Percentiles rank a stretch among this genome's conserved stretches.
These are phyloP conservation scores for Amphiprion percula DNA, from an alignment of 2,113 vertebrate genomes.

Conservation along the genomic window DNA sequence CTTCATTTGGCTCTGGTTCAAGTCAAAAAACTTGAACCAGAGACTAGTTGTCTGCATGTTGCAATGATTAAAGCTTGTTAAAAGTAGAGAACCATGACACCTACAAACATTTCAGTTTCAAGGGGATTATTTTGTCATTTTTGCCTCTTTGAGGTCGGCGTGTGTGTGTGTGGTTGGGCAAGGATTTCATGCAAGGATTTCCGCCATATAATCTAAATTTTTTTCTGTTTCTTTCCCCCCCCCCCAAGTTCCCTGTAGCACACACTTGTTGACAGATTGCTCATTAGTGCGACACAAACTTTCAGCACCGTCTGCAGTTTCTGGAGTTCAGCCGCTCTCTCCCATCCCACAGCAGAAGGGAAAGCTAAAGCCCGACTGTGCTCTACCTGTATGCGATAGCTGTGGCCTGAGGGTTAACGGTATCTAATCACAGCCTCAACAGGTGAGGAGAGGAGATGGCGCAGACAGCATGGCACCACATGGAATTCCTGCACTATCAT, in stretches of 20 bases:
- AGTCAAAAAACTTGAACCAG: neutral
- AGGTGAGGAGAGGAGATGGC: constrained; percentile 71
- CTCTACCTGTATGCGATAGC: constrained; percentile 70
- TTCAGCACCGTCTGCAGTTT: constrained; percentile 74
- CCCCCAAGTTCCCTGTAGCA: constrained; percentile 42
- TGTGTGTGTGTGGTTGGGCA: constrained; percentile 5
- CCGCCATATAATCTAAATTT: constrained; percentile 56
- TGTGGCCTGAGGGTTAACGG: constrained; percentile 69
- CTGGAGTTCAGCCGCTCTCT: constrained; percentile 57
- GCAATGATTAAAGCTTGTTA: neutral
- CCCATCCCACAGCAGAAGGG: constrained; percentile 53
- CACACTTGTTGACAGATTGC: constrained; percentile 75
- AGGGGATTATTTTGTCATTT: constrained; percentile 7
- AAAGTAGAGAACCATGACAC: neutral
- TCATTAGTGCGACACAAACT: constrained; percentile 75
- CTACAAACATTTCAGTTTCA: neutral
- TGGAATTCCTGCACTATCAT: constrained; percentile 70
- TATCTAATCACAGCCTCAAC: constrained; percentile 80
- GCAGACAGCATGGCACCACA: constrained; percentile 76
- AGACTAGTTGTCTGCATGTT: neutral
- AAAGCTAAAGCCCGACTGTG: constrained; percentile 36
- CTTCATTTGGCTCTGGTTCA: neutral
- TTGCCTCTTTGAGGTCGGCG: neutral
- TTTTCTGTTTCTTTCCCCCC: constrained; percentile 23
- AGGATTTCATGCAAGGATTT: constrained; percentile 36